Conservation (phyloP, 2,797 vertebrate genomes). For the Hemibagrus guttatus region DNA sequence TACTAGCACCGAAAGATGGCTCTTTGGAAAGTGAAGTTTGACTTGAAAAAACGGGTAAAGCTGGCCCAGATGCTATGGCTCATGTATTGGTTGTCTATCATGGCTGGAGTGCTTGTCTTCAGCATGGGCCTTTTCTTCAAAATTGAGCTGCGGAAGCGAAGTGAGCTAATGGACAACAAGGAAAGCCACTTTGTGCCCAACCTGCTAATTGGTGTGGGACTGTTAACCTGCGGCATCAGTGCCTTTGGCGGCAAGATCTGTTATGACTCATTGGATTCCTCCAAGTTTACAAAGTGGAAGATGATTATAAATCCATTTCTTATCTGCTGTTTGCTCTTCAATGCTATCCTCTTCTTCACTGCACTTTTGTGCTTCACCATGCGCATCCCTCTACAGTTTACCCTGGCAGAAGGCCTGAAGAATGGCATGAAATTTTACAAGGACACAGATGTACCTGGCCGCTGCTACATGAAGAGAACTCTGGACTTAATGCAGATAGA, state of each 20-base stretch:
- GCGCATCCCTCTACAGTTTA: constrained; percentile 88
- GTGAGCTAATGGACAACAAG: constrained; percentile 95
- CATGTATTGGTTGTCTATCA: constrained; percentile 94
- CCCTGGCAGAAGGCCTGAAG: constrained; percentile 87
- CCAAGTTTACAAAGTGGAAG: constrained; percentile 90
- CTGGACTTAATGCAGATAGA: constrained; percentile 97
- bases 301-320: constrained; percentile 86
- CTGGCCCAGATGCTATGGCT: constrained; percentile 96
- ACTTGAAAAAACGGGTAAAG: constrained; percentile 93
- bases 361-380: constrained; percentile 86
- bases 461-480: constrained; percentile 99
- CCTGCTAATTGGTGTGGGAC: constrained; percentile 86
- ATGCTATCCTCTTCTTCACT: constrained; percentile 77
- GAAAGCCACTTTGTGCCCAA: constrained; percentile 98
- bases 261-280: constrained; percentile 92
- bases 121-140: constrained; percentile 95
- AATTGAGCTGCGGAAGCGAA: constrained; percentile 93
- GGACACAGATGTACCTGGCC: constrained; percentile 93
- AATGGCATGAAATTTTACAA: constrained; percentile 94
- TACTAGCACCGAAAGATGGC: constrained; percentile 78
- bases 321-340: constrained; percentile 80
- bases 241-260: constrained; percentile 93
- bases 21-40: constrained; percentile 91
- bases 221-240: constrained; percentile 86
- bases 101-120: constrained; percentile 89